Evolutionary conservation across 1,140 invertebrate species (phyloP).

Genomic region (Orussus abietinus): DNA sequence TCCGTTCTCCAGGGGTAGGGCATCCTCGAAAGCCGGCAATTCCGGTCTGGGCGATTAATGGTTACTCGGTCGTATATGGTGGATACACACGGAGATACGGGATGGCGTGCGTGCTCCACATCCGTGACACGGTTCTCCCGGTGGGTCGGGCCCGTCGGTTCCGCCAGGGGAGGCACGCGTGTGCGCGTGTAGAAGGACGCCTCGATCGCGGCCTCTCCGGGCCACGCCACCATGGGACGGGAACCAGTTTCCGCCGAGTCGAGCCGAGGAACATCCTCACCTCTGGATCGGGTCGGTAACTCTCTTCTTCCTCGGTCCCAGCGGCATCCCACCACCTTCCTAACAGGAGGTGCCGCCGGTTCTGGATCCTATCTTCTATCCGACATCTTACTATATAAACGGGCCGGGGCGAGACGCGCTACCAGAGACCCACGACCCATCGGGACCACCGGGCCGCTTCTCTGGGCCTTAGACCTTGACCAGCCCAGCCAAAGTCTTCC

Average conservation of each 20-base stretch:
- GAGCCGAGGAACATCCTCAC: slow-evolving; percentile 16
- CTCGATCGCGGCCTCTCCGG: background rate
- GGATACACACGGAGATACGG: slow-evolving; percentile 23
- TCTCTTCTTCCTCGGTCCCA: slow-evolving; percentile 18
- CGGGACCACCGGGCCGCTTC: too few species aligned
- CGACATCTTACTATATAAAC: slow-evolving; percentile 53
- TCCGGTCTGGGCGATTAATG: too few species aligned
- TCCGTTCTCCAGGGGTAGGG: too few species aligned
- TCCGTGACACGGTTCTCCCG: slow-evolving; percentile 52
- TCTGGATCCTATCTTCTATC: slow-evolving; percentile 35
- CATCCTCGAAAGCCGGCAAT: too few species aligned
- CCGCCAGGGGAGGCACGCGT: background rate
- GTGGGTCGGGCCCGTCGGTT: slow-evolving; percentile 19
- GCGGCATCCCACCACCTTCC: slow-evolving; percentile 16
- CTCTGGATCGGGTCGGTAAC: slow-evolving; percentile 8
- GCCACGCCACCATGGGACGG: slow-evolving; percentile 4
- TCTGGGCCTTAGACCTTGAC: too few species aligned
- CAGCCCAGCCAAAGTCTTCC: too few species aligned
- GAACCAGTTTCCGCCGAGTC: slow-evolving; percentile 27
- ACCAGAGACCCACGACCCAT: too few species aligned
- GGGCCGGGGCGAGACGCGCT: slow-evolving; percentile 43
- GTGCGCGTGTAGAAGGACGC: slow-evolving; percentile 8
- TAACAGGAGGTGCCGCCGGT: slow-evolving; percentile 16
- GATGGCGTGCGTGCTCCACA: slow-evolving; percentile 46
- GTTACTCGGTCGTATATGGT: too few species aligned